Percentiles rank a stretch among this genome's conserved stretches.
Conservation (phyloP, 1,140 invertebrate species). For the Drosophila nikananu region DNA sequence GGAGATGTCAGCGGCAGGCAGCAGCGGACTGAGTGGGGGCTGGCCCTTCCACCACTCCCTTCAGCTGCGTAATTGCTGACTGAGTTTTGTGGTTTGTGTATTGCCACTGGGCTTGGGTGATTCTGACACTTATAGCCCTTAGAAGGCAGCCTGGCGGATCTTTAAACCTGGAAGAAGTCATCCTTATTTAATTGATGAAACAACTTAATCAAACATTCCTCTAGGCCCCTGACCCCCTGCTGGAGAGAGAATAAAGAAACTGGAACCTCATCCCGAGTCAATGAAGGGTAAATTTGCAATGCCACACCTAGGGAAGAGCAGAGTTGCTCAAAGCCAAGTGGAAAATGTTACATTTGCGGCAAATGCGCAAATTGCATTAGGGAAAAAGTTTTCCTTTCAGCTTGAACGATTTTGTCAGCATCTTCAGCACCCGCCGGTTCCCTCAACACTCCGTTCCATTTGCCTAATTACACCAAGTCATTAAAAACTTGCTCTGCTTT, state of each 20-base stretch:
- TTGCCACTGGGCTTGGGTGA: conserved; percentile 30
- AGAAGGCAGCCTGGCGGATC: background rate
- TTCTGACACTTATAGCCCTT: conserved; percentile 49
- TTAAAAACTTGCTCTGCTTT: conserved; percentile 71
- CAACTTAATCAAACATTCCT: conserved; percentile 50
- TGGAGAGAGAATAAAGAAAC: conserved; percentile 31
- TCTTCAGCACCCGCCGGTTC: conserved; percentile 1
- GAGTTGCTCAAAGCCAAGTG: conserved; percentile 41
- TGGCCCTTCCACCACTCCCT: background rate
- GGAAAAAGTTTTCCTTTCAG: conserved; percentile 78
- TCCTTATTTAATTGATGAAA: conserved; percentile 37
- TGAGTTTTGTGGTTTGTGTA: conserved; percentile 48
- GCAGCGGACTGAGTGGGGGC: conserved; percentile 6
- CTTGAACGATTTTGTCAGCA: conserved; percentile 66
- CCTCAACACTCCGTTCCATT: conserved; percentile 48
- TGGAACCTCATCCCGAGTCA: conserved; percentile 54
- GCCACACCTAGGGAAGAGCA: conserved; percentile 49
- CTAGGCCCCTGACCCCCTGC: conserved; percentile 7
- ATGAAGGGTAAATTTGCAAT: conserved; percentile 48
- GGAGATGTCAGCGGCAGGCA: conserved; percentile 56
- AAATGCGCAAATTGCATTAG: conserved; percentile 80
- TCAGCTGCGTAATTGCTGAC: conserved; percentile 53
- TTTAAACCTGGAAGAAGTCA: conserved; percentile 1
- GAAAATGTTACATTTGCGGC: conserved; percentile 81
- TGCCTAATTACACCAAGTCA: conserved; percentile 78